These are phyloP conservation scores for Thunnus maccoyii DNA, from an alignment of 2,113 vertebrate genomes.

Conservation along the genomic window DNA sequence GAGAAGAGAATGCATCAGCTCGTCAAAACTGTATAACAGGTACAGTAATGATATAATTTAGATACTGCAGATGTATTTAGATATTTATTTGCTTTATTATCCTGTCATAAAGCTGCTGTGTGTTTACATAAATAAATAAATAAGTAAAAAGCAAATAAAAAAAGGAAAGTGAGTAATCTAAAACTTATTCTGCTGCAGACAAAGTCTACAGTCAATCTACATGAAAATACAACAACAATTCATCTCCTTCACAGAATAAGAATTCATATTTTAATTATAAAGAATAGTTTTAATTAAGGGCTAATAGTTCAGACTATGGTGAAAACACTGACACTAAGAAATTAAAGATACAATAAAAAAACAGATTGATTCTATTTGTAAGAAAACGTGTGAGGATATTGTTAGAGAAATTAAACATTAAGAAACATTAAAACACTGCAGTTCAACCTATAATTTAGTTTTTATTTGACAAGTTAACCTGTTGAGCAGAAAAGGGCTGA, in stretches of 20 bases:
- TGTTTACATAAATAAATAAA: background rate
- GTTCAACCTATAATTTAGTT: background rate
- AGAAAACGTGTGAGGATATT: background rate
- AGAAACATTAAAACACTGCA: background rate
- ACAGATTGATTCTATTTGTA: background rate
- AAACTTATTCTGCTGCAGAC: background rate
- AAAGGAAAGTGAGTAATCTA: background rate
- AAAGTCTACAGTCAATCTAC: background rate
- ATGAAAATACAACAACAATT: background rate
- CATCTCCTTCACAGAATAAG: background rate
- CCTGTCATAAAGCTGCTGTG: background rate
- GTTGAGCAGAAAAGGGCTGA: background rate
- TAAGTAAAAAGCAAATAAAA: background rate
- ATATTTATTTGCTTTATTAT: background rate
- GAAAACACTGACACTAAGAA: background rate
- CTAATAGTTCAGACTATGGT: too few species aligned
- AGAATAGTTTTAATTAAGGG: background rate
- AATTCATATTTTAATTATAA: background rate
- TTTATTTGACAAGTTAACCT: background rate
- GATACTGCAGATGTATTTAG: too few species aligned
- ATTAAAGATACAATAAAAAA: background rate
- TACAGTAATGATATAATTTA: background rate
- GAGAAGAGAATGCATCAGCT: conserved; percentile 15
- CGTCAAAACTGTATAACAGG: background rate
- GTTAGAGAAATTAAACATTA: background rate